Evolutionary conservation across 2,113 vertebrate genomes (phyloP), one percentile per base, ranked within the genome.

Genomic region (Corvus moneduloides): DNA sequence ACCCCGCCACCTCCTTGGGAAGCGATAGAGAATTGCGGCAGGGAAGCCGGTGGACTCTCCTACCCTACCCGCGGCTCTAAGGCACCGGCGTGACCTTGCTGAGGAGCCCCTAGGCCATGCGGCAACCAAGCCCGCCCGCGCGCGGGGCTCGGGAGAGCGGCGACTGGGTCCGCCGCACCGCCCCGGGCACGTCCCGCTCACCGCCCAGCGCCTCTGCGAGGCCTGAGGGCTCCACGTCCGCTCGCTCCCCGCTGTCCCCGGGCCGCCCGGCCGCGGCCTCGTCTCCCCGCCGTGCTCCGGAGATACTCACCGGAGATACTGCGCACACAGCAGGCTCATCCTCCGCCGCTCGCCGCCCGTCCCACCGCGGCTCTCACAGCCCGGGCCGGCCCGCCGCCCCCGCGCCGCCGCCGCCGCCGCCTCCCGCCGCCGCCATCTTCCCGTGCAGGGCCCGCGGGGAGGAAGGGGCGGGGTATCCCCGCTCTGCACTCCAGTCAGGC

Each of bases 271-370:
- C 51, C 51, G 61, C 87, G 67, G 68, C 91, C 75, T 63, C 62
- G 2, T 62, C 41, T 17, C 39, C 68, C 75, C 5, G 3, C 75
- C 71, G 68, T 41, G 21, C 46, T 48, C 39, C 54, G n/a, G 64
- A 27, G n/a, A 22, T 14, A 27, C 98, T 98, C 95, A 98, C 98
- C 98, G 98, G 97, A 98, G 98, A 90, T 98, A 98, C 98, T 98
- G 98, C 90, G 98, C 98, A 87, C 98, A 98, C 97, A 97, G 98
- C 98, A 98, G 96, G 98, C 97, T 98, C 98, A 98, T 98, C 97
- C 98, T 98, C 98, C 93, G 97, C 97, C 94, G 95, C 95, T 91
- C 90, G 41, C 90, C 68, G 81, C 78, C 78, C 84, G 96, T 93
- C 87, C 97, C 94, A 95, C 94, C 92, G 76, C 78, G 96, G 91